These are phyloP conservation scores for Papilio elwesi DNA, from an alignment of 2,888 invertebrate genomes.

Conservation along the genomic window DNA sequence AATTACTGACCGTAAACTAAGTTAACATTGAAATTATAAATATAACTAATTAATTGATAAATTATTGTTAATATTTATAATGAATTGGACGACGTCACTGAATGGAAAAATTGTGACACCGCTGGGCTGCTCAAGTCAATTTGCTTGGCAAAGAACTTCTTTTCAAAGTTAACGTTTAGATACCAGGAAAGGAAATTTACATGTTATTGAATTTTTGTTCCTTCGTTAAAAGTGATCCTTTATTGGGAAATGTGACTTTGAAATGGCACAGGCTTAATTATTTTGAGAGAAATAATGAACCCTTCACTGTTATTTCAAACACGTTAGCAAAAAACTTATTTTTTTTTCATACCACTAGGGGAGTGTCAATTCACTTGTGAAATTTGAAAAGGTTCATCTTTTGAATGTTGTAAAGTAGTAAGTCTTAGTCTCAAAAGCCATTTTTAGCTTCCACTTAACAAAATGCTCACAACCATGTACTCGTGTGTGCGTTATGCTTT, in stretches of 20 bases:
- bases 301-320: neutral
- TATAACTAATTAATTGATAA: neutral
- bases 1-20: too few relatives aligned
- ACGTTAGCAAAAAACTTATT: neutral
- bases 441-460: too few relatives aligned
- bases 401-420: neutral
- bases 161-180: slow-evolving; percentile 73
- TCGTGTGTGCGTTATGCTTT: too few relatives aligned
- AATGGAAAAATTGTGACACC: slow-evolving; percentile 35
- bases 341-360: neutral
- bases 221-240: slow-evolving; percentile 68
- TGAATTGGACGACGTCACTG: slow-evolving; percentile 14
- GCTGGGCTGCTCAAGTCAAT: slow-evolving; percentile 66
- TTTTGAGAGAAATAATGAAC: slow-evolving; percentile 39
- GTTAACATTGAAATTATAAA: too few relatives aligned
- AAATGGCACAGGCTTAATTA: slow-evolving; percentile 37
- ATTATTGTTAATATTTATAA: slow-evolving; percentile 1
- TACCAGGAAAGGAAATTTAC: slow-evolving; percentile 74
- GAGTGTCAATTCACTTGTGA: neutral
- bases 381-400: neutral
- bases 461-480: too few relatives aligned
- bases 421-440: too few relatives aligned
- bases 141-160: slow-evolving; percentile 69
- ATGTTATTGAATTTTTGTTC: slow-evolving; percentile 83
- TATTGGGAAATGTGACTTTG: slow-evolving; percentile 37